Conservation (phyloP, 2,797 vertebrate species). For the Chrysolophus pictus region DNA sequence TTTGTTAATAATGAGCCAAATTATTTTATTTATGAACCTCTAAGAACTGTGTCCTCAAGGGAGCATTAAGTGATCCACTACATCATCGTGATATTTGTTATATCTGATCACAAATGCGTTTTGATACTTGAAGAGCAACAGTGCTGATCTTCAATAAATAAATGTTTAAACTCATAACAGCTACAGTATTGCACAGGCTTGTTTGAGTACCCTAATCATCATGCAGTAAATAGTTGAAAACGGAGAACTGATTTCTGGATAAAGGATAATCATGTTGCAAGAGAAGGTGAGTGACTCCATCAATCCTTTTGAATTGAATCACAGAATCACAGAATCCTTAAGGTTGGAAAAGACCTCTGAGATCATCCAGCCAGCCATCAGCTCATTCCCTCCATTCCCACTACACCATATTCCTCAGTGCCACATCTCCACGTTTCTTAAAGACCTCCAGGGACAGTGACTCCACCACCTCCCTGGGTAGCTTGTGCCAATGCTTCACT, state of each 20-base stretch:
- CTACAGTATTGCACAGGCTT: not conserved
- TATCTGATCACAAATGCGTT: not conserved
- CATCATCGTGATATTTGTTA: not conserved
- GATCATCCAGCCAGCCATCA: too few species aligned
- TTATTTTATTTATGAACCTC: not conserved
- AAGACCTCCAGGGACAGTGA: too few species aligned
- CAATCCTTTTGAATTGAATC: not conserved
- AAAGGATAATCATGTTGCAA: not conserved
- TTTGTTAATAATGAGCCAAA: not conserved
- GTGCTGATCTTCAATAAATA: not conserved
- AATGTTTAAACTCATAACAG: not conserved
- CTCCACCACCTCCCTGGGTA: too few species aligned
- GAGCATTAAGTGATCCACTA: not conserved
- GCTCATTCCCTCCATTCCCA: too few species aligned
- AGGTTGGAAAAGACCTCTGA: too few species aligned
- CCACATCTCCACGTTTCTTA: too few species aligned
- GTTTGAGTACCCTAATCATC: not conserved
- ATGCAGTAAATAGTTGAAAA: not conserved
- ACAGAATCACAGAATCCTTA: too few species aligned
- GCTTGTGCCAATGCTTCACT: too few species aligned
- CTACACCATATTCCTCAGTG: too few species aligned
- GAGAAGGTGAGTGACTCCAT: not conserved
- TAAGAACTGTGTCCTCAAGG: not conserved
- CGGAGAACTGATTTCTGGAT: not conserved
- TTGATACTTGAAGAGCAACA: not conserved